These are phyloP conservation scores for Electrophaes corylata DNA, from an alignment of 2,888 invertebrate species.

Conservation along the genomic window DNA sequence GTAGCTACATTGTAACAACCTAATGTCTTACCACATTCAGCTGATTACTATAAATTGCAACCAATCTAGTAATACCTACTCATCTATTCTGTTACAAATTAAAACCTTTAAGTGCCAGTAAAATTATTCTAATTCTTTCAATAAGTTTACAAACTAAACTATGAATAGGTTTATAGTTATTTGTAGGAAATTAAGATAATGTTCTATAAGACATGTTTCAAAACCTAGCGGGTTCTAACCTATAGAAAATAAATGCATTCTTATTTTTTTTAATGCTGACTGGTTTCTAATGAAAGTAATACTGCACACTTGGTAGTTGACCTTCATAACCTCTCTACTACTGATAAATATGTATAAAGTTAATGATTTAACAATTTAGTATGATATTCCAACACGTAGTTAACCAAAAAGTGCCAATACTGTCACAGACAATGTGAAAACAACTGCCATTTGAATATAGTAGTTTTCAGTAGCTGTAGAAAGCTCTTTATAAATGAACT, in stretches of 20 bases:
- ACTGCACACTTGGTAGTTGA: background rate
- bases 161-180: too few species aligned
- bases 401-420: too few species aligned
- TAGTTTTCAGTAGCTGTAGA: too few species aligned
- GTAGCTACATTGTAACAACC: conserved; percentile 8
- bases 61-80: background rate
- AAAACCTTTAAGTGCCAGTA: too few species aligned
- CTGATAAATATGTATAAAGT: background rate
- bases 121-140: too few species aligned
- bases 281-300: background rate
- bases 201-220: background rate
- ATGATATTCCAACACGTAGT: too few species aligned
- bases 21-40: background rate
- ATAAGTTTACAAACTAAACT: background rate
- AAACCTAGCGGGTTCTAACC: background rate
- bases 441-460: too few species aligned
- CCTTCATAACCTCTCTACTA: background rate
- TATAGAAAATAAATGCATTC: background rate
- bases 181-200: too few species aligned
- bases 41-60: conserved; percentile 2
- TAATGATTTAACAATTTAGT: background rate
- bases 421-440: too few species aligned
- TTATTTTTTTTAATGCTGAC: background rate
- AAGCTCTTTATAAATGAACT: too few species aligned
- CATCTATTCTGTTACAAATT: background rate